Percentiles rank a stretch among this genome's conserved stretches.
These are phyloP conservation scores for Epinephelus awoara DNA, from an alignment of 2,797 vertebrate species.

Conservation along the genomic window DNA sequence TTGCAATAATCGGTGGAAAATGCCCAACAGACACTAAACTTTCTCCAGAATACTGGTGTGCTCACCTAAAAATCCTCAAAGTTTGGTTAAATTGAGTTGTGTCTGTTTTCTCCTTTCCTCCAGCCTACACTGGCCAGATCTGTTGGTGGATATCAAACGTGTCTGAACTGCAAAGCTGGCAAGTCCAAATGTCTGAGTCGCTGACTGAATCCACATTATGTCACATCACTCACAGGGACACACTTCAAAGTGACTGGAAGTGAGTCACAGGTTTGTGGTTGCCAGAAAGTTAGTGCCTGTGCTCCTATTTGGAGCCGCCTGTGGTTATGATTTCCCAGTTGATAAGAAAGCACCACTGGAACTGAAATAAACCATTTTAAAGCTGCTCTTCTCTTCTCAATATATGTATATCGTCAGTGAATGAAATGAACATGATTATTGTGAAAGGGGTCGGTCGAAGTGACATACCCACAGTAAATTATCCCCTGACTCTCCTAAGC, in stretches of 20 bases:
- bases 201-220: constrained; percentile 23
- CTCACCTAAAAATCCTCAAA: neutral
- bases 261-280: constrained; percentile 11
- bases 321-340: neutral
- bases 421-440: neutral
- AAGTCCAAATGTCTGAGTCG: constrained; percentile 21
- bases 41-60: neutral
- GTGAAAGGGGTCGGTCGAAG: neutral
- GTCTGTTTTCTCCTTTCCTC: constrained; percentile 9
- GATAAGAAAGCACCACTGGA: neutral
- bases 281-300: neutral
- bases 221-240: constrained; percentile 20
- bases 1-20: constrained; percentile 1
- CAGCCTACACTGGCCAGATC: neutral
- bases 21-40: neutral
- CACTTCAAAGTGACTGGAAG: constrained; percentile 16
- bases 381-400: neutral
- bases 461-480: constrained; percentile 1
- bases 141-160: neutral
- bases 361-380: neutral
- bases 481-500: neutral
- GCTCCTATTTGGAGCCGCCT: neutral
- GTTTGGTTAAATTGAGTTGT: neutral
- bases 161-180: constrained; percentile 35
- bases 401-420: no score